Evolutionary conservation across 2,888 invertebrate species (phyloP).

Genomic region (Caenorhabditis sp.): DNA sequence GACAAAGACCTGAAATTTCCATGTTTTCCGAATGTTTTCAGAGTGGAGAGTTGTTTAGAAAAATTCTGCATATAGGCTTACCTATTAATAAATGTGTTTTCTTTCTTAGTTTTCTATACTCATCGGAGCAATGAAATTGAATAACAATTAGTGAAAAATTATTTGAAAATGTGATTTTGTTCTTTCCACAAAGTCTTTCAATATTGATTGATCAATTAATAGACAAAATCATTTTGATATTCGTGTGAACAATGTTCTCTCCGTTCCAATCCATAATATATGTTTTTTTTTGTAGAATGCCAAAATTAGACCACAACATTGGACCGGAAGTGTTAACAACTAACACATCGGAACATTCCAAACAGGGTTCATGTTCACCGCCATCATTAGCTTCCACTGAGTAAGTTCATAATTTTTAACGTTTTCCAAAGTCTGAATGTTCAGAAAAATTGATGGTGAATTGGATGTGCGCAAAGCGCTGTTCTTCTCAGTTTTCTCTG

Average conservation of each 20-base stretch:
- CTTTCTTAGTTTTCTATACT: too few relatives aligned
- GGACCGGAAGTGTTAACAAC: background rate
- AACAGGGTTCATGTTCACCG: background rate
- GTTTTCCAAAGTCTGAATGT: background rate
- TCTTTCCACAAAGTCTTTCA: too few relatives aligned
- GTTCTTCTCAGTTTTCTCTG: background rate
- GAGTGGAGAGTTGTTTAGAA: background rate
- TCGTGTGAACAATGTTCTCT: too few relatives aligned
- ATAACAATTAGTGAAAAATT: too few relatives aligned
- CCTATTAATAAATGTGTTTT: too few relatives aligned
- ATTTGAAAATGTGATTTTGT: too few relatives aligned
- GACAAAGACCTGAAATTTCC: background rate
- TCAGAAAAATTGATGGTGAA: background rate
- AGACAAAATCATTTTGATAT: too few relatives aligned
- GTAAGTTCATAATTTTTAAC: background rate
- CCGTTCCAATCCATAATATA: background rate
- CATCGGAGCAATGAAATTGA: too few relatives aligned
- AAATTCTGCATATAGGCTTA: background rate
- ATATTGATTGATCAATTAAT: too few relatives aligned
- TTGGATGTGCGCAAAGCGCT: background rate
- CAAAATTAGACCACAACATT: background rate
- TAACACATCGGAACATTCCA: background rate
- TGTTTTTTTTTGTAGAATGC: background rate
- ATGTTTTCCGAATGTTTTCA: background rate
- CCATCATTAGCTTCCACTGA: background rate